Percentiles rank a stretch among this genome's conserved stretches.
phyloP scores from a whole-genome alignment of 2,888 invertebrate species.

The Tenodera sinensis region DNA sequence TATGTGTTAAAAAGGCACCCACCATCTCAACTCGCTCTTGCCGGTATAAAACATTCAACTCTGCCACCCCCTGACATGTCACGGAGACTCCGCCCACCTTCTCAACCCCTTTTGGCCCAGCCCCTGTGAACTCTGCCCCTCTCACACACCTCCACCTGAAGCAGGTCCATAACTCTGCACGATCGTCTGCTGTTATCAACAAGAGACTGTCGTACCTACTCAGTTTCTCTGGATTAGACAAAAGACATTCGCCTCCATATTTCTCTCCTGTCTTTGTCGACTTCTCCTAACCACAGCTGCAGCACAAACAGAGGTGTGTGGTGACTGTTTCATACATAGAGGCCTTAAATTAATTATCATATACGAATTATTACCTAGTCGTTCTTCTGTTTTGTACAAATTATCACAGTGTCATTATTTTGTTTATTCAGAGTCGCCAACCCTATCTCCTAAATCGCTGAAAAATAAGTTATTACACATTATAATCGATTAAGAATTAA shows the following conservation, averaged over 20 bases:
- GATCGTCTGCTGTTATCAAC: not conserved
- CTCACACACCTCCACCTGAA: not conserved
- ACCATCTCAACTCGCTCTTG: not conserved
- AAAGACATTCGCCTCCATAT: not conserved
- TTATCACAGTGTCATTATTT: too few relatives aligned
- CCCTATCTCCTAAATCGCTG: too few relatives aligned
- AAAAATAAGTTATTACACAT: too few relatives aligned
- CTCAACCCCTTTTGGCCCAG: constrained; percentile 5
- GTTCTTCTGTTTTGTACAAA: too few relatives aligned
- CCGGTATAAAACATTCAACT: not conserved
- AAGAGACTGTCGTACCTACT: not conserved
- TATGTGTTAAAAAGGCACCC: constrained; percentile 7
- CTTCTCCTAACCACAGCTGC: too few relatives aligned
- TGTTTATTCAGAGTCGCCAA: too few relatives aligned
- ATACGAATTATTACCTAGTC: too few relatives aligned
- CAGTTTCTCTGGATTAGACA: not conserved
- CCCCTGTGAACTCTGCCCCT: constrained; percentile 7
- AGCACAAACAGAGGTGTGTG: too few relatives aligned
- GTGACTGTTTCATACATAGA: too few relatives aligned
- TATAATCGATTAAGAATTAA: too few relatives aligned
- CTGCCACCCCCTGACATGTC: not conserved
- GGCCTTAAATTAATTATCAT: too few relatives aligned
- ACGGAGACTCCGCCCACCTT: constrained; percentile 5
- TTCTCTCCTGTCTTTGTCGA: not conserved
- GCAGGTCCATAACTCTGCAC: not conserved